Evolutionary conservation across 2,113 vertebrate genomes (phyloP).

Genomic region (Atherinomorus stipes): DNA sequence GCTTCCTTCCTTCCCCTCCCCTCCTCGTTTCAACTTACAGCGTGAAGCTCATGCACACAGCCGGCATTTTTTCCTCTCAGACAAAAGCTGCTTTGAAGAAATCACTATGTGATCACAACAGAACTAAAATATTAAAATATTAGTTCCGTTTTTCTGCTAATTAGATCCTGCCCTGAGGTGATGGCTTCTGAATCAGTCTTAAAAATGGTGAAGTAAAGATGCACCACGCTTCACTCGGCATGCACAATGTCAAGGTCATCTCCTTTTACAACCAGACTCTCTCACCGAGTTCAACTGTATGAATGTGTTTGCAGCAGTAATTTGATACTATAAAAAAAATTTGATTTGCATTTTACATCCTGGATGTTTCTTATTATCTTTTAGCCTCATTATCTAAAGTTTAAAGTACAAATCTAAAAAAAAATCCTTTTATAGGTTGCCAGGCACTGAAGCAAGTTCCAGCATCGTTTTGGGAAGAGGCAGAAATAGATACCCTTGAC

Average conservation of each 20-base stretch:
- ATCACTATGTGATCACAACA: neutral
- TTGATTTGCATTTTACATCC: neutral
- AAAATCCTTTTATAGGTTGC: neutral
- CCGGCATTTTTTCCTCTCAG: conserved; percentile 9
- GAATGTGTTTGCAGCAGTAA: neutral
- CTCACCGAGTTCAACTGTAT: neutral
- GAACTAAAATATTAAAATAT: conserved; percentile 3
- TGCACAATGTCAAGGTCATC: conserved; percentile 22
- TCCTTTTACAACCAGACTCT: neutral
- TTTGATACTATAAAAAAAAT: neutral
- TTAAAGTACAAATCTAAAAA: neutral
- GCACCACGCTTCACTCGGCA: neutral
- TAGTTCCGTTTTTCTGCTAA: neutral
- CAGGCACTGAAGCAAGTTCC: neutral
- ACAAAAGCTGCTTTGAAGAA: conserved; percentile 19
- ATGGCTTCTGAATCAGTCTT: neutral
- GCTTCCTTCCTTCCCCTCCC: conserved; percentile 11
- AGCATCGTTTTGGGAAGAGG: neutral
- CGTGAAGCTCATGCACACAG: conserved; percentile 25
- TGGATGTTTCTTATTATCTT: no score
- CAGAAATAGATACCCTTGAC: neutral
- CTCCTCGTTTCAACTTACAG: neutral
- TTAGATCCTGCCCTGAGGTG: neutral
- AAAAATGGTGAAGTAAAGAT: neutral
- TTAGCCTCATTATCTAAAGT: neutral